These are phyloP conservation scores for Psettodes erumei DNA, from an alignment of 2,113 vertebrate genomes.

Conservation along the genomic window DNA sequence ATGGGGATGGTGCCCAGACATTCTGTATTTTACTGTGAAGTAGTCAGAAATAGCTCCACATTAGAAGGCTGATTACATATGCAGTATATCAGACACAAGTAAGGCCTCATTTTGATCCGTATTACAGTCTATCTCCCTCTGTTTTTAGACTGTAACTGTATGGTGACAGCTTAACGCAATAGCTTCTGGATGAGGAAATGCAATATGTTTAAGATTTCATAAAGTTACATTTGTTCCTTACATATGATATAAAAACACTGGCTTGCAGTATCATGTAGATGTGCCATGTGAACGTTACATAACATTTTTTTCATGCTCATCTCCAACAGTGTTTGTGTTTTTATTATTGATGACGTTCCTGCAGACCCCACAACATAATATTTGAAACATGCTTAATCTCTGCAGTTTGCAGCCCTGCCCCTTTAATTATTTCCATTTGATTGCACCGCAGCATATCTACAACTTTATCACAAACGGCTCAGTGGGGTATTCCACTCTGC, in stretches of 20 bases:
- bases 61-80: background rate
- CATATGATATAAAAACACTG: no score
- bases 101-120: background rate
- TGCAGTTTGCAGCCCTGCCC: background rate
- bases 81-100: background rate
- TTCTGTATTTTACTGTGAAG: background rate
- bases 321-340: no score
- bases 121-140: background rate
- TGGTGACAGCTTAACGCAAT: background rate
- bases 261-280: no score
- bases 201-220: no score
- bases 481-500: background rate
- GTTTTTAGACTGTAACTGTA: background rate
- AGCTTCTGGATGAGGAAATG: no score
- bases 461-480: background rate
- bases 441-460: background rate
- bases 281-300: no score
- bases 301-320: no score
- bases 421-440: conserved; percentile 6
- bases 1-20: background rate
- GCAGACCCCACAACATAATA: no score
- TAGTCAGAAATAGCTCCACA: background rate
- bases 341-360: no score
- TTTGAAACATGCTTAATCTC: background rate
- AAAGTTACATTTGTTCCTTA: no score